Evolutionary conservation across 2,113 vertebrate genomes (phyloP).

Genomic region (Megalops atlanticus): DNA sequence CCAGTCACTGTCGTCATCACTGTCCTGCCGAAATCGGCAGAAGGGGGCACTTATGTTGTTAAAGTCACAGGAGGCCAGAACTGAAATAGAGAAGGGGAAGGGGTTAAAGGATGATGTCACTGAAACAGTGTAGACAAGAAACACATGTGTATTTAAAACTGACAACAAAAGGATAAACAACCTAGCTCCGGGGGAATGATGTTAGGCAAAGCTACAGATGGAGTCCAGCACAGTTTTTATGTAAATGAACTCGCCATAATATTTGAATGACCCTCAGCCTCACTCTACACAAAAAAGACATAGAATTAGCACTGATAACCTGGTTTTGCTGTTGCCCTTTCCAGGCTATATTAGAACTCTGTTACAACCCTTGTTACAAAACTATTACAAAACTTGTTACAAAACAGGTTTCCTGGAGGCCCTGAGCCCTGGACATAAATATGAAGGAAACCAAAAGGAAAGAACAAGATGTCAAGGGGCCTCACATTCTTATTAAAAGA

Average conservation of each 20-base stretch:
- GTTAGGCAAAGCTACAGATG: not conserved
- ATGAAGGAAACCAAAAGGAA: no score
- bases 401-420: no score
- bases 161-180: not conserved
- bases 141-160: not conserved
- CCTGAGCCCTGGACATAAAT: no score
- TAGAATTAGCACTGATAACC: no score
- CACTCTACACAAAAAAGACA: no score
- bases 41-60: conserved; percentile 62
- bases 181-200: not conserved
- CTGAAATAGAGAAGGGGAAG: not conserved
- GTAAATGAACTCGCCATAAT: not conserved
- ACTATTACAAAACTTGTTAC: no score
- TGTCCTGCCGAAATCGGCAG: conserved; percentile 71
- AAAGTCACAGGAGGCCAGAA: conserved; percentile 71
- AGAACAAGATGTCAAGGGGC: no score
- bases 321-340: no score
- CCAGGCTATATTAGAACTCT: no score
- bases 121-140: not conserved
- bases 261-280: no score
- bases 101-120: not conserved
- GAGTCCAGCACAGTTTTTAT: not conserved
- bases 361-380: no score
- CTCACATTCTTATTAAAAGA: no score
- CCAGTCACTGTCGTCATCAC: conserved; percentile 63